Base-by-base conservation (phyloP, 2,888 invertebrate genomes). In the Eudasyphora cyanicolor region DNA sequence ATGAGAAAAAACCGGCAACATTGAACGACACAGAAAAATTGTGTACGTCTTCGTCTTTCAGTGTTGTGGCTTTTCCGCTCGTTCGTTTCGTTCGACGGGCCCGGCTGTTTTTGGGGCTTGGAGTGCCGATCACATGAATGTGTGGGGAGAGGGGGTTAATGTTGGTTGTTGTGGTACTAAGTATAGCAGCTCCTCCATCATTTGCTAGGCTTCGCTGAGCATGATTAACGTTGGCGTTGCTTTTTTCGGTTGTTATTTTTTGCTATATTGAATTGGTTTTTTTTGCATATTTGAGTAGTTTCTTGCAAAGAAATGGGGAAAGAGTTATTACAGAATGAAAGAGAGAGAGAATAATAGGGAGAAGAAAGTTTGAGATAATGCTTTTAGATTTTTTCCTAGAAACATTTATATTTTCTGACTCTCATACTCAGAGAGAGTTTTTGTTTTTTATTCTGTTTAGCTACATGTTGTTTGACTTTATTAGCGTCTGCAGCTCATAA, bases 171-270 rank as follows among this genome's bases (percentile, higher is more conserved):
- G 70, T n/a, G n/a, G n/a, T 45, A 12, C 12, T 12, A 38, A 38
- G n/a, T 74, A 69, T 27, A 19, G 45, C 21, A n/a, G 32, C n/a
- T 24, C 17, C 21, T 49, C 17, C 17, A 62, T 42, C 49, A 64
- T 64, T 62, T 32, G 75, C 49, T 76, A 79, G 76, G 82, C 82
- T 76, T 82, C 71, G 80, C 38, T 83, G 77, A 83, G 62, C 79
- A 83, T 75, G 77, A 79, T 83, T 75, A 78, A 74, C 60, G 74
- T 78, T 78, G 74, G n/a, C 45, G 24, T 29, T 60, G 51, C n/a
- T n/a, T 49, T 71, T 29, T 77, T 24, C 17, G n/a, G 24, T 14
- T 49, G 21, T 21, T 21, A 32, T n/a, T 62, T 67, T 73, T 38
- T 73, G 32, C 51, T 8, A 24, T 17, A 12, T 24, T n/a, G n/a